phyloP scores from a whole-genome alignment of 30 jellyfish, hydroid and myxozoan genomes.

The Turritopsis rubra region DNA sequence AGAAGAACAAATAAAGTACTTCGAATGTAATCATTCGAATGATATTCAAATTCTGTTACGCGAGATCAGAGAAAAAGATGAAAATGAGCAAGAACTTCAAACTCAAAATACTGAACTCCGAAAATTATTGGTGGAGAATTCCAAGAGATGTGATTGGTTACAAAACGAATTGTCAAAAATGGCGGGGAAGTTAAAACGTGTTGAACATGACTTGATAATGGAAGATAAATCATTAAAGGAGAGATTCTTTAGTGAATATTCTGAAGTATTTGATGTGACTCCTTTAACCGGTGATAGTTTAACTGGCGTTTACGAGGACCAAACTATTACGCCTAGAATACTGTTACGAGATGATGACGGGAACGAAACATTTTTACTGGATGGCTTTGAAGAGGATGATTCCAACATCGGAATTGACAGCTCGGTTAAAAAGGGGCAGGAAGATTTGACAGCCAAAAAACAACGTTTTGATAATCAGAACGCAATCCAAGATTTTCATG shows the following conservation, averaged over 20 bases:
- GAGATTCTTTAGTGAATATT: slow-evolving; percentile 2
- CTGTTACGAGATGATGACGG: slow-evolving; percentile 14
- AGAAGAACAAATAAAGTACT: not conserved
- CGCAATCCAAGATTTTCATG: slow-evolving; percentile 26
- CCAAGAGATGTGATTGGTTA: slow-evolving; percentile 26
- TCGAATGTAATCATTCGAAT: slow-evolving; percentile 16
- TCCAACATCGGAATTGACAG: not conserved
- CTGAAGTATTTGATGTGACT: slow-evolving; percentile 34
- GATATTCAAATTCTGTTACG: slow-evolving; percentile 10
- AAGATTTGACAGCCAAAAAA: slow-evolving; percentile 24
- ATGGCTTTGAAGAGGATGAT: slow-evolving; percentile 23
- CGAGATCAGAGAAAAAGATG: slow-evolving; percentile 15
- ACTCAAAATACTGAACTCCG: slow-evolving; percentile 25
- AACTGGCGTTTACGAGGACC: not conserved
- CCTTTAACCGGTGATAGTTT: slow-evolving; percentile 25
- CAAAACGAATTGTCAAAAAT: slow-evolving; percentile 24
- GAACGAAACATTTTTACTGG: slow-evolving; percentile 20
- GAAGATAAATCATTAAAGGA: slow-evolving; percentile 20
- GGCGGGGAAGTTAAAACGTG: not conserved
- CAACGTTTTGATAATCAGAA: slow-evolving; percentile 23
- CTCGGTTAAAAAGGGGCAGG: not conserved
- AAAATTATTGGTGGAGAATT: slow-evolving; percentile 15
- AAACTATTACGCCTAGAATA: slow-evolving; percentile 2
- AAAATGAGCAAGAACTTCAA: slow-evolving; percentile 17
- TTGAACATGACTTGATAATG: not conserved